Evolutionary conservation across 2,797 vertebrate species (phyloP).

Genomic region (Darevskia mixta): DNA sequence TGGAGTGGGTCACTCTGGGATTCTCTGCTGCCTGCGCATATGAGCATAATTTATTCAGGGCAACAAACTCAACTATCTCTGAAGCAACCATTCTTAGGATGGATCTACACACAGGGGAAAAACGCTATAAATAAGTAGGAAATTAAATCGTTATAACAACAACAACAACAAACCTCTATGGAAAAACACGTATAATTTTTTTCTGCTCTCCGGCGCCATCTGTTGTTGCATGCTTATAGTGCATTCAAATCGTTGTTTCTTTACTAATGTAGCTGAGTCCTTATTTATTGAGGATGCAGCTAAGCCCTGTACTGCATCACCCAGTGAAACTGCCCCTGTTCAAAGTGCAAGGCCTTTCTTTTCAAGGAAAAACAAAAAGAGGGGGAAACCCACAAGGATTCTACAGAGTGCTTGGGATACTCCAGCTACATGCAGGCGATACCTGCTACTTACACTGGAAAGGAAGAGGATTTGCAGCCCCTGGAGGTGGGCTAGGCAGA

Average conservation of each 20-base stretch:
- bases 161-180: no score
- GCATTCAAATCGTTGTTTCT: no score
- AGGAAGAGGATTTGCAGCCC: conserved; percentile 74
- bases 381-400: not conserved
- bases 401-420: not conserved
- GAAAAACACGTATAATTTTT: no score
- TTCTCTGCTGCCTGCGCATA: not conserved
- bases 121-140: no score
- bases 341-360: not conserved
- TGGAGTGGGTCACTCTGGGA: not conserved
- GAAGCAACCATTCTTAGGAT: not conserved
- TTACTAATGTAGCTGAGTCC: no score
- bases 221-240: no score
- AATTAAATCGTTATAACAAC: no score
- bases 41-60: not conserved
- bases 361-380: not conserved
- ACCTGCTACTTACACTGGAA: conserved; percentile 82
- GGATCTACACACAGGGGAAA: no score
- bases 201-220: no score
- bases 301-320: not conserved
- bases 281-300: not conserved
- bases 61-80: not conserved
- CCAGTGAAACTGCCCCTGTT: not conserved
- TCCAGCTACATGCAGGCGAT: not conserved
- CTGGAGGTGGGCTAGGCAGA: conserved; percentile 72